A percentile compares a stretch with the other conserved stretches of the same genome.
These are phyloP conservation scores for Pollenia labialis DNA, from an alignment of 2,888 invertebrate genomes.

Conservation along the genomic window DNA sequence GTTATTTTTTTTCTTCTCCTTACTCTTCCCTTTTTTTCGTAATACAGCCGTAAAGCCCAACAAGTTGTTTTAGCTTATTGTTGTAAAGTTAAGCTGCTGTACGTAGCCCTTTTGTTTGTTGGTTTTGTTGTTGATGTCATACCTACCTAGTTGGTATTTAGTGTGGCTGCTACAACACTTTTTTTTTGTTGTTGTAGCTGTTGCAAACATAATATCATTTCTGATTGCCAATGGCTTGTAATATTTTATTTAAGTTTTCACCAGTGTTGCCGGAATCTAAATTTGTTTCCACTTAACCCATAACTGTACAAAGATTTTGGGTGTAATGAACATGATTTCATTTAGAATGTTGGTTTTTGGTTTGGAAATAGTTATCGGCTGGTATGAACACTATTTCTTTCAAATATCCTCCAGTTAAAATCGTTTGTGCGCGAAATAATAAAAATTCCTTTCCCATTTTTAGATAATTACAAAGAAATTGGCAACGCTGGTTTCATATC, in stretches of 20 bases:
- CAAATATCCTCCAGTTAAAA: no score
- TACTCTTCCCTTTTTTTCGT: conserved; percentile 3
- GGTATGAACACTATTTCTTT: no score
- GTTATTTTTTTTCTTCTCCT: neutral
- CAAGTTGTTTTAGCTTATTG: conserved; percentile 68
- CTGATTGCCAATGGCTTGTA: conserved; percentile 37
- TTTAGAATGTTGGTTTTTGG: no score
- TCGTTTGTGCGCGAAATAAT: no score
- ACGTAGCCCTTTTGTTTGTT: conserved; percentile 26
- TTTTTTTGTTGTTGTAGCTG: neutral
- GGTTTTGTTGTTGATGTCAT: conserved; percentile 3
- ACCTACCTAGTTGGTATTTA: conserved; percentile 15
- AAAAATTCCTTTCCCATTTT: no score
- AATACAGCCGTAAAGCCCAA: conserved; percentile 58
- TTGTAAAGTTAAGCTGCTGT: conserved; percentile 32
- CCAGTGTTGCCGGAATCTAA: no score
- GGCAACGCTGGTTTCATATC: no score
- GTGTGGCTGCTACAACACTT: conserved; percentile 24
- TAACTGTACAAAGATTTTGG: no score
- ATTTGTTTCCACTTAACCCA: no score
- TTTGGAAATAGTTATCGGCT: no score
- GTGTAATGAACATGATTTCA: no score
- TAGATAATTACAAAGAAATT: no score
- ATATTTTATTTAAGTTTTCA: conserved; percentile 18
- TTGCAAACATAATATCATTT: conserved; percentile 32